phyloP scores from a whole-genome alignment of 1,140 invertebrate species.

The Calephelis virginiensis region DNA sequence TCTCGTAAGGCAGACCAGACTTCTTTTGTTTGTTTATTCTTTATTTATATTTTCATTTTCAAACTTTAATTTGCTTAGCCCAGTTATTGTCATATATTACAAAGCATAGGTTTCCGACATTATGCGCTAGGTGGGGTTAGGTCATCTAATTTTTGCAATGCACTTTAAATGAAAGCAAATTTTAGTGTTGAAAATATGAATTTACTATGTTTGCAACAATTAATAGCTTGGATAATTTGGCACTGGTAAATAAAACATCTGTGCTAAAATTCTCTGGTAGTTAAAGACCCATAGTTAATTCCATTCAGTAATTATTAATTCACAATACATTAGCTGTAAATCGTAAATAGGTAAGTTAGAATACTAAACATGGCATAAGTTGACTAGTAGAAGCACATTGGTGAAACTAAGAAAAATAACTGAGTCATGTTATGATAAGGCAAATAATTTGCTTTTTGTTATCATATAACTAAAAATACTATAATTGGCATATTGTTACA shows the following conservation, averaged over 20 bases:
- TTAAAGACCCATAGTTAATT: too few species aligned
- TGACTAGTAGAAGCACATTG: too few species aligned
- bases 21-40: constrained; percentile 29
- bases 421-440: background rate
- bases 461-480: background rate
- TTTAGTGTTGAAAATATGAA: background rate
- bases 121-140: constrained; percentile 68
- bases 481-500: too few species aligned
- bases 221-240: too few species aligned
- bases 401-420: too few species aligned
- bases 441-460: background rate
- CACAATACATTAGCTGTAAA: too few species aligned
- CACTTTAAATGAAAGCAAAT: background rate
- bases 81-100: constrained; percentile 30
- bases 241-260: too few species aligned
- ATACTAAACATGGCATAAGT: too few species aligned
- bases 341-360: too few species aligned
- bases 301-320: too few species aligned
- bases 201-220: too few species aligned
- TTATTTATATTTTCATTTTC: constrained; percentile 20
- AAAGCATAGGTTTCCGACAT: constrained; percentile 57
- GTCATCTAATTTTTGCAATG: constrained; percentile 43
- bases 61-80: constrained; percentile 23
- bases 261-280: too few species aligned
- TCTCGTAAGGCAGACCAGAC: constrained; percentile 27